Conservation (phyloP, 2,113 vertebrate species). For the Penelope pileata region DNA sequence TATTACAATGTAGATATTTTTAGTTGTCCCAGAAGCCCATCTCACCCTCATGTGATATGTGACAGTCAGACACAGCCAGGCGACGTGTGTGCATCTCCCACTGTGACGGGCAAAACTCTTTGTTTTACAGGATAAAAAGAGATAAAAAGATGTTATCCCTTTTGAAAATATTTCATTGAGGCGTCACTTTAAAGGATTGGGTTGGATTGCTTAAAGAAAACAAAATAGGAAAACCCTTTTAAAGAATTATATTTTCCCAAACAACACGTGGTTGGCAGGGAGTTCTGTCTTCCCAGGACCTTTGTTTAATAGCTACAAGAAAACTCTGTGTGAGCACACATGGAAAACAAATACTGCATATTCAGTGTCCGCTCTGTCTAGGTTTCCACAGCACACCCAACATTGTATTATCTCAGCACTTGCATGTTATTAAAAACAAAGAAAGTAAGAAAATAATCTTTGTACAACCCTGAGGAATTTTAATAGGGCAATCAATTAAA, state of each 20-base stretch:
- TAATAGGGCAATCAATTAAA: not conserved
- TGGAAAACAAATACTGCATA: not conserved
- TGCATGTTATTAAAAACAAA: not conserved
- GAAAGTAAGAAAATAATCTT: not conserved
- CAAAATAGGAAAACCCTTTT: not conserved
- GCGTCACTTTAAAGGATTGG: not conserved
- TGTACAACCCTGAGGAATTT: not conserved
- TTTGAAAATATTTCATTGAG: not conserved
- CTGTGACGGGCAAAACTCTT: not conserved
- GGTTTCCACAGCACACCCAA: not conserved
- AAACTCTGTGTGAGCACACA: not conserved
- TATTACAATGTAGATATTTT: not conserved
- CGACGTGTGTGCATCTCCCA: not conserved
- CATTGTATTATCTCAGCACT: not conserved
- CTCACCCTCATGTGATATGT: not conserved
- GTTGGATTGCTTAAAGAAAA: not conserved
- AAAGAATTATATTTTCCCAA: not conserved
- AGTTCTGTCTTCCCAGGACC: not conserved
- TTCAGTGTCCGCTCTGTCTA: not conserved
- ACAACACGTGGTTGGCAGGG: not conserved
- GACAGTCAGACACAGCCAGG: not conserved
- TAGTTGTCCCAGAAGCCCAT: not conserved
- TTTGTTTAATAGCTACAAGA: not conserved
- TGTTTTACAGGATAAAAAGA: not conserved
- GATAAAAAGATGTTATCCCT: not conserved